A percentile compares a stretch with the other conserved stretches of the same genome.
phyloP scores from a whole-genome alignment of 2,888 invertebrate genomes.

The Lepeophtheirus nordmannii region DNA sequence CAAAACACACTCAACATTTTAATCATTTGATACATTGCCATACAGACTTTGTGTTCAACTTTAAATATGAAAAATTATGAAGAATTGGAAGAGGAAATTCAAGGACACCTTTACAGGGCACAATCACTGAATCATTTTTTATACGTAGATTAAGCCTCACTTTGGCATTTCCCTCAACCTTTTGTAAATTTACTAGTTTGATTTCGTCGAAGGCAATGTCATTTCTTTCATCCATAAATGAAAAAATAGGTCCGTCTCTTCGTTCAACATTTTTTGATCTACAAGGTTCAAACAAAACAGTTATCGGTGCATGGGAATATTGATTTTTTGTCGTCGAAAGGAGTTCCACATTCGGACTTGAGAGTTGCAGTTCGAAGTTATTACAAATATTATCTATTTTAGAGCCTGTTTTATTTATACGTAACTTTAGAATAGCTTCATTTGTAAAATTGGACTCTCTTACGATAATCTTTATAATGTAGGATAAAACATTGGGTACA shows the following conservation, averaged over 20 bases:
- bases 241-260: neutral
- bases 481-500: neutral
- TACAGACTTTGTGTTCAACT: neutral
- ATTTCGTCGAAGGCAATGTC: neutral
- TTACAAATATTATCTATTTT: neutral
- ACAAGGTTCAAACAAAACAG: neutral
- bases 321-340: neutral
- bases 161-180: neutral
- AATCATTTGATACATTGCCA: too few species aligned
- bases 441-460: neutral
- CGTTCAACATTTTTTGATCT: neutral
- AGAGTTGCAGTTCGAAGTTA: neutral
- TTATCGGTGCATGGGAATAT: neutral
- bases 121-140: neutral
- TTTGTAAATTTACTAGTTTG: neutral
- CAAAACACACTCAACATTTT: too few species aligned
- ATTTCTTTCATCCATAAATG: neutral
- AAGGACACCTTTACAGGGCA: neutral
- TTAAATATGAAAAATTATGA: neutral
- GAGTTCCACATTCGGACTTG: neutral
- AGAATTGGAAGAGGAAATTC: neutral
- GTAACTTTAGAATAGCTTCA: neutral
- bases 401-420: neutral
- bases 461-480: neutral
- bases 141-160: neutral